Evolutionary conservation across 64 coral and sea anemone species (phyloP).

Genomic region (Montipora cactus): DNA sequence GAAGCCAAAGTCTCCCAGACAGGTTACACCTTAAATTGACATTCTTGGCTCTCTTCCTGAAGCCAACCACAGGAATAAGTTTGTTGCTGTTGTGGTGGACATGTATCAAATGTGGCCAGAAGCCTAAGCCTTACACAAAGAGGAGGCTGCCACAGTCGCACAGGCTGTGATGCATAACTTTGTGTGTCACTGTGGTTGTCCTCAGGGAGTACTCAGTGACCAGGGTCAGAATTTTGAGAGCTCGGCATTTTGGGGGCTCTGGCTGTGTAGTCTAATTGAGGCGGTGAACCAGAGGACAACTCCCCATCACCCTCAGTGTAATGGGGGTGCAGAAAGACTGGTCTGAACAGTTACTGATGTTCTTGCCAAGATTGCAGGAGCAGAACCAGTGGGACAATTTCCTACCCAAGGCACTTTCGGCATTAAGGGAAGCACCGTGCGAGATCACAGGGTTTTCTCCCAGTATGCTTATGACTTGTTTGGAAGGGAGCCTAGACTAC

Average conservation of each 20-base stretch:
- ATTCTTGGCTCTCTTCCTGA: slow-evolving; percentile 16
- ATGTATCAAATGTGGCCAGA: slow-evolving; percentile 44
- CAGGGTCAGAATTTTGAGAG: too few relatives aligned
- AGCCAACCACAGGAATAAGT: not conserved
- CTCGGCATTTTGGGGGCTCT: too few relatives aligned
- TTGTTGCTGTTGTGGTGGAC: slow-evolving; percentile 24
- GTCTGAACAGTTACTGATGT: slow-evolving; percentile 23
- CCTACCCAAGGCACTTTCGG: slow-evolving; percentile 16
- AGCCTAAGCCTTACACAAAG: slow-evolving; percentile 3
- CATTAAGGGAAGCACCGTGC: slow-evolving; percentile 1
- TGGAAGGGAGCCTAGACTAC: slow-evolving; percentile 26
- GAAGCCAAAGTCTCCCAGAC: too few relatives aligned
- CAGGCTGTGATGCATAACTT: slow-evolving; percentile 17
- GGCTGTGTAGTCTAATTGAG: slow-evolving; percentile 27
- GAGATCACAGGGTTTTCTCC: slow-evolving; percentile 17
- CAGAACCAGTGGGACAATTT: not conserved
- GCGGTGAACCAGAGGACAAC: slow-evolving; percentile 50
- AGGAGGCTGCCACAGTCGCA: slow-evolving; percentile 34
- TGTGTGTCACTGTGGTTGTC: slow-evolving; percentile 47
- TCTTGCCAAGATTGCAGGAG: slow-evolving; percentile 15
- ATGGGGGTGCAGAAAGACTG: slow-evolving; percentile 24
- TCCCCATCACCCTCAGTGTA: slow-evolving; percentile 46
- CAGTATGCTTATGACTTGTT: not conserved
- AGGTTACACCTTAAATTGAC: not conserved
- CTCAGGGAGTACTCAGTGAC: too few relatives aligned